Evolutionary conservation across 2,888 invertebrate species (phyloP).

Genomic region (Anorthoa munda): DNA sequence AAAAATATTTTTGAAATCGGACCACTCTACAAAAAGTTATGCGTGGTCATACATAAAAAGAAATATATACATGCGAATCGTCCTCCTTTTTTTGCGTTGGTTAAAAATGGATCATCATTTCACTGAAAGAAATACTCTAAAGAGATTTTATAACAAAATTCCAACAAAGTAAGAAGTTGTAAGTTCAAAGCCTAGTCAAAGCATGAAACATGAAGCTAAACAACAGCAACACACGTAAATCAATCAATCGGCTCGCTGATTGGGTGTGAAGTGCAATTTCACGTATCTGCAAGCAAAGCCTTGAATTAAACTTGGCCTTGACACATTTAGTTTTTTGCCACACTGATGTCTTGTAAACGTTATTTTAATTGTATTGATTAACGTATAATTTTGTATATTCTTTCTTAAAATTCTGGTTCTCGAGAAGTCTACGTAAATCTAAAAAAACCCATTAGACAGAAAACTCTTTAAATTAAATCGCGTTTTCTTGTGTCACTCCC

Average conservation of each 20-base stretch:
- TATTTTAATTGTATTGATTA: background rate
- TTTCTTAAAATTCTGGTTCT: background rate
- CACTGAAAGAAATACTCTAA: background rate
- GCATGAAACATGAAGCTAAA: background rate
- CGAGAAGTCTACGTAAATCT: background rate
- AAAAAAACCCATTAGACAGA: background rate
- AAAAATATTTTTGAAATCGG: too few relatives aligned
- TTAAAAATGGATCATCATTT: too few relatives aligned
- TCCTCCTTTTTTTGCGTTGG: too few relatives aligned
- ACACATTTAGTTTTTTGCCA: constrained; percentile 34
- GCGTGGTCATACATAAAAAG: too few relatives aligned
- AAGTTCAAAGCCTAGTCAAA: background rate
- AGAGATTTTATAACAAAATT: background rate
- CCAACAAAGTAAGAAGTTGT: background rate
- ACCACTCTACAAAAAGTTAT: too few relatives aligned
- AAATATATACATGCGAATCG: too few relatives aligned
- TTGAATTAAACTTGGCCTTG: constrained; percentile 49
- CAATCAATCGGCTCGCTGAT: constrained; percentile 37
- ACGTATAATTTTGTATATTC: background rate
- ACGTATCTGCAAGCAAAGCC: constrained; percentile 30
- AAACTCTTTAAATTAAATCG: background rate
- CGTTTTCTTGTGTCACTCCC: background rate
- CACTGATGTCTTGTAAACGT: constrained; percentile 6
- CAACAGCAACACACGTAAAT: constrained; percentile 20
- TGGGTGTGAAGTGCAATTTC: constrained; percentile 35